Evolutionary conservation across 1,140 invertebrate species (phyloP), one percentile per base, ranked within the genome.

Genomic region (Aphelinus atriplicis): DNA sequence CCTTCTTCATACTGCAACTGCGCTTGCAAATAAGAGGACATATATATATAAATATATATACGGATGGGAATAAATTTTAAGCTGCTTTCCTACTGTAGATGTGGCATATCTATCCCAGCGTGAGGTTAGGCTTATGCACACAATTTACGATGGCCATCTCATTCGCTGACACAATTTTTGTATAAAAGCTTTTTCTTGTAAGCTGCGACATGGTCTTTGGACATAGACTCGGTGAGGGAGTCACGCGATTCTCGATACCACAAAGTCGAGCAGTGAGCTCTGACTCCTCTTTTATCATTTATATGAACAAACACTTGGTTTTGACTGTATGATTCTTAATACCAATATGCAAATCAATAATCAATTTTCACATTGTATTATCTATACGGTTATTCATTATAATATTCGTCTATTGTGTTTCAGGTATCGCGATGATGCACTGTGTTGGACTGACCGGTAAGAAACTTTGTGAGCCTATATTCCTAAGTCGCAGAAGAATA

Each of bases 391-490:
- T 26, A 26, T 26, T 26, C 26, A 26, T 26, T 26, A 26, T 26
- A 26, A 26, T 26, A 26, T 26, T 26, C 26, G 26, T 26, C 26
- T 26, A 26, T 26, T 26, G 26, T 84, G 84, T 81, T 93, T 73
- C 89, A 94, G 92, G 87, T 94, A 93, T 84, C 90, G 92, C 69
- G 92, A 94, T 76, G 92, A 94, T 74, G 91, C 92, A n/a, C 86
- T 94, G 42, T 93, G 93, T 84, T 94, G 93, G 93, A 91, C 92
- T 65, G 92, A 93, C 82, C 92, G 93, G 93, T 93, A 89, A 91
- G 88, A 50, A 47, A 71, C 55, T 63, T 61, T 9, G 0, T 9
- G 57, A 48, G 51, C 51, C 9, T 53, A 6, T 53, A 6, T 6
- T 9, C 4, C 4, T 53, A 9, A 4, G 4, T 53, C 51, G 51